phyloP scores from a whole-genome alignment of 1,140 invertebrate genomes.

The Leptopilina boulardi region DNA sequence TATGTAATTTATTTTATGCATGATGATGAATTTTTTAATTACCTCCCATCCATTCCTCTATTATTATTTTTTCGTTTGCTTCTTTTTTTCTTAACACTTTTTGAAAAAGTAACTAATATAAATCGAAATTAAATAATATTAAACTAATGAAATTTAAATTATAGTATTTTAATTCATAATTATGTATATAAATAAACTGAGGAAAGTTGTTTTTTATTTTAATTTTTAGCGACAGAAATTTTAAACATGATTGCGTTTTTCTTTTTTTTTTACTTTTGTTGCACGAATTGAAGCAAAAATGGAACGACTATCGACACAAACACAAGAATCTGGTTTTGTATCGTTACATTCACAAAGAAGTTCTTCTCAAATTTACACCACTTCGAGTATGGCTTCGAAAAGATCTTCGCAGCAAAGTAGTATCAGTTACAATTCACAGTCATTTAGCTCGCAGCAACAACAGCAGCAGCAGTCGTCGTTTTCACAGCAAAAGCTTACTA shows the following conservation, averaged over 20 bases:
- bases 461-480: slow-evolving; percentile 72
- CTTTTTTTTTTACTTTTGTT: slow-evolving; percentile 44
- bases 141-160: too few species aligned
- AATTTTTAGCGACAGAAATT: neutral
- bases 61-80: slow-evolving; percentile 26
- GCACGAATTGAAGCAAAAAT: slow-evolving; percentile 73
- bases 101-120: neutral
- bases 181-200: too few species aligned
- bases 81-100: neutral
- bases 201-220: slow-evolving; percentile 15
- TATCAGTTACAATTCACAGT: slow-evolving; percentile 71
- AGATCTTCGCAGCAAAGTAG: slow-evolving; percentile 78
- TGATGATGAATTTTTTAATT: neutral
- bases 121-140: too few species aligned
- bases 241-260: neutral
- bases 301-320: slow-evolving; percentile 74
- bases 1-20: slow-evolving; percentile 51
- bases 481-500: slow-evolving; percentile 68
- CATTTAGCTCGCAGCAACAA: slow-evolving; percentile 73
- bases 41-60: neutral
- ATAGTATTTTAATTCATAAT: too few species aligned
- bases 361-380: slow-evolving; percentile 79
- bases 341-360: slow-evolving; percentile 82
- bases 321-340: slow-evolving; percentile 82
- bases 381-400: slow-evolving; percentile 77